Evolutionary conservation across 2,888 invertebrate genomes (phyloP).

Genomic region (Neelides folsomi): DNA sequence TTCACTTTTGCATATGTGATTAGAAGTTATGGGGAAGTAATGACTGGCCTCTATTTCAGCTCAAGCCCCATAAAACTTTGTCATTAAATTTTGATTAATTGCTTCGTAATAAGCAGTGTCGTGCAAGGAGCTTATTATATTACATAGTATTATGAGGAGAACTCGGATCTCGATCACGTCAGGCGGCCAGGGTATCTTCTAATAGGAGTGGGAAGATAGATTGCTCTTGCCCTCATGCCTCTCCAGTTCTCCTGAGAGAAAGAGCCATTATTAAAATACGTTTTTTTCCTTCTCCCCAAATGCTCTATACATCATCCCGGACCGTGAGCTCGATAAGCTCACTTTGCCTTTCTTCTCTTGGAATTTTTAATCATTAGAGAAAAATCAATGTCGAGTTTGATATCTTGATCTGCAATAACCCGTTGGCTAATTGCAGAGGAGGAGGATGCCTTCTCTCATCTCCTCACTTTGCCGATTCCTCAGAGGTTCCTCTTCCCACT

Average conservation of each 20-base stretch:
- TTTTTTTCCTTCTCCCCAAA: constrained; percentile 1
- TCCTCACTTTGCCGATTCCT: too few relatives aligned
- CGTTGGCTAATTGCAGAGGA: constrained; percentile 23
- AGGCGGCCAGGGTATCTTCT: not conserved
- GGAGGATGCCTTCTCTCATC: too few relatives aligned
- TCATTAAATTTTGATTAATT: constrained; percentile 32
- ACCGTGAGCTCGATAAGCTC: not conserved
- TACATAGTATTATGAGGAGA: not conserved
- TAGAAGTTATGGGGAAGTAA: constrained; percentile 24
- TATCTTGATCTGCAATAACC: constrained; percentile 31
- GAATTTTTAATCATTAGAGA: constrained; percentile 30
- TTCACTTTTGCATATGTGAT: constrained; percentile 31
- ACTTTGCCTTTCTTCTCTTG: constrained; percentile 11
- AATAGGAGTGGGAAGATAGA: constrained; percentile 19
- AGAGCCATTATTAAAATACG: constrained; percentile 13
- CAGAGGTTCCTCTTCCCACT: too few relatives aligned
- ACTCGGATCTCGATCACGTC: constrained; percentile 15
- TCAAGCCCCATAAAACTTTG: constrained; percentile 21
- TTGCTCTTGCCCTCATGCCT: constrained; percentile 23
- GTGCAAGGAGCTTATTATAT: constrained; percentile 6
- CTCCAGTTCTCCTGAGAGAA: constrained; percentile 6
- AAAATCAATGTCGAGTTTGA: constrained; percentile 31
- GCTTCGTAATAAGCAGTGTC: constrained; percentile 25
- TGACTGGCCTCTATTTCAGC: constrained; percentile 18
- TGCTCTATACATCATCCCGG: not conserved